Conservation (phyloP, 2,888 invertebrate species). For the Drosophila neoperkinsi region DNA sequence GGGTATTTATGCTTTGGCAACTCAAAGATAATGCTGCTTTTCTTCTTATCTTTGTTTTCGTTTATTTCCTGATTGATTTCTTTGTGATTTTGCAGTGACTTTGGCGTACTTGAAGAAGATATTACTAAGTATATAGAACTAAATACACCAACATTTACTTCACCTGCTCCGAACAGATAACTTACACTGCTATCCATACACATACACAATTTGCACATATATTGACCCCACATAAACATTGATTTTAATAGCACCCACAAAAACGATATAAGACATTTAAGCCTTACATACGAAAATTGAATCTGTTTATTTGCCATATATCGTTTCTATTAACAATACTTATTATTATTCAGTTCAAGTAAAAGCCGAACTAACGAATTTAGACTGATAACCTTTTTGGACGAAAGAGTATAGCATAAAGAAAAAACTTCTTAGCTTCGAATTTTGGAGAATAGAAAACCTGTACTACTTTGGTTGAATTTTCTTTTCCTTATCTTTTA, state of each 20-base stretch:
- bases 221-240: slow-evolving; percentile 1
- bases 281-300: background rate
- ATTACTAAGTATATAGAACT: slow-evolving; percentile 70
- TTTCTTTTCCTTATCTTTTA: background rate
- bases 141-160: slow-evolving; percentile 18
- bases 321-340: background rate
- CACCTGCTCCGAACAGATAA: slow-evolving; percentile 23
- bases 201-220: background rate
- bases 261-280: background rate
- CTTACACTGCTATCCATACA: slow-evolving; percentile 3
- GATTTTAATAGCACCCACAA: background rate
- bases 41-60: slow-evolving; percentile 19
- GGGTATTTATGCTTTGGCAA: background rate
- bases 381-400: background rate
- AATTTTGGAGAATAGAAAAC: background rate
- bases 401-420: background rate
- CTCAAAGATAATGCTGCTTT: slow-evolving; percentile 7
- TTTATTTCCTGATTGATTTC: slow-evolving; percentile 62
- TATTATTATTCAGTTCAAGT: background rate
- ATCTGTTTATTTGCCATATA: slow-evolving; percentile 5
- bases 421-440: background rate
- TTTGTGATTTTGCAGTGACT: slow-evolving; percentile 80
- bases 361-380: background rate
- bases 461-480: background rate
- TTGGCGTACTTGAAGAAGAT: slow-evolving; percentile 71